phyloP scores from a whole-genome alignment of 1,140 invertebrate genomes.

The Caenorhabditis brenneri region DNA sequence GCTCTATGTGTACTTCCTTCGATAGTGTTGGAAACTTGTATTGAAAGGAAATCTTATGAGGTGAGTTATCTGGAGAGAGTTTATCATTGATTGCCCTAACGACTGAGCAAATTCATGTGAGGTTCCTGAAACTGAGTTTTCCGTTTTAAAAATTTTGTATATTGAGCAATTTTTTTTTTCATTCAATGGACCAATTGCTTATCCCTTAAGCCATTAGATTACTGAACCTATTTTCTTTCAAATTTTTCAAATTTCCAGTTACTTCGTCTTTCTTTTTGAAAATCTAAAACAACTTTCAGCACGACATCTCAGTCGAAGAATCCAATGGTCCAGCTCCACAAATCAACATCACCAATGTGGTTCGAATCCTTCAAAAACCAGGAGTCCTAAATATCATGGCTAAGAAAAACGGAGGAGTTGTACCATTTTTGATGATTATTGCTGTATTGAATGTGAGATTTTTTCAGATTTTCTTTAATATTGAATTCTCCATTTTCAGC shows the following conservation, averaged over 20 bases:
- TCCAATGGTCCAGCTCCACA: background rate
- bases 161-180: background rate
- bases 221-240: background rate
- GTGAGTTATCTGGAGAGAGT: constrained; percentile 15
- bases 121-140: too few relatives aligned
- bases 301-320: constrained; percentile 10
- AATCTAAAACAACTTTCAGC: too few relatives aligned
- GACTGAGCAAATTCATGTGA: too few relatives aligned
- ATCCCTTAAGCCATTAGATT: too few relatives aligned
- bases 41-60: constrained; percentile 50
- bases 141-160: background rate
- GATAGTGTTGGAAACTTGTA: constrained; percentile 41
- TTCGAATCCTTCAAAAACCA: constrained; percentile 46
- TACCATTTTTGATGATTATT: constrained; percentile 48
- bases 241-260: background rate
- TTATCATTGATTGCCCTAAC: too few relatives aligned
- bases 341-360: constrained; percentile 46
- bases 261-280: too few relatives aligned
- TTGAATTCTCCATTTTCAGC: constrained; percentile 29
- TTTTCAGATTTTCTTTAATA: background rate
- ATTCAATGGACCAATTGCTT: too few relatives aligned
- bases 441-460: constrained; percentile 48
- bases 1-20: constrained; percentile 36
- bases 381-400: constrained; percentile 47
- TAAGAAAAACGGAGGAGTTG: constrained; percentile 53